These are phyloP conservation scores for Malacosoma neustria DNA, from an alignment of 2,888 invertebrate species.

Conservation along the genomic window DNA sequence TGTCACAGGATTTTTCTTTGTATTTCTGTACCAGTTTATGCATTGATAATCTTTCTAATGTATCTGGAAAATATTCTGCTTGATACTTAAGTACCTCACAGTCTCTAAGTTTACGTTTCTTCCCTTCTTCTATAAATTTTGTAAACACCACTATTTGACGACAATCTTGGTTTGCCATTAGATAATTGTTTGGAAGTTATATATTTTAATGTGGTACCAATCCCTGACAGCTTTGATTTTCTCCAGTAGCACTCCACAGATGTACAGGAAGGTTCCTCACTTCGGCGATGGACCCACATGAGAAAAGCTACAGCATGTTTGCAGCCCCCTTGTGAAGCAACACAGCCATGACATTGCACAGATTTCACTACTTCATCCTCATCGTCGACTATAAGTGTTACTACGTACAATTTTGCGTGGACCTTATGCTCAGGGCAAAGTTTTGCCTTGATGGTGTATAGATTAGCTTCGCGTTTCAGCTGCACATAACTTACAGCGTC, in stretches of 20 bases:
- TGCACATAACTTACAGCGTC: constrained; percentile 22
- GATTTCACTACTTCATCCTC: constrained; percentile 10
- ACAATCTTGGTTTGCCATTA: background rate
- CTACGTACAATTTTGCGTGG: constrained; percentile 15
- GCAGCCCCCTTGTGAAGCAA: constrained; percentile 21
- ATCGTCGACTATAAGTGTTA: constrained; percentile 21
- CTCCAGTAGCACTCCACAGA: constrained; percentile 22
- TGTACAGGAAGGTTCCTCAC: constrained; percentile 27
- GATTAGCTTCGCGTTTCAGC: constrained; percentile 13
- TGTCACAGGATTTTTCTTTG: background rate
- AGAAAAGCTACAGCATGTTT: constrained; percentile 27
- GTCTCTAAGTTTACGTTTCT: background rate
- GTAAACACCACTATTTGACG: background rate
- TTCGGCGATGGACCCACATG: constrained; percentile 27
- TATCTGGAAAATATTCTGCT: background rate
- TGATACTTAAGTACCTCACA: background rate
- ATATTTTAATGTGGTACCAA: constrained; percentile 22
- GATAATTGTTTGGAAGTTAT: constrained; percentile 23
- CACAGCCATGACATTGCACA: constrained; percentile 21
- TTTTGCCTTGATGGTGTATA: constrained; percentile 19
- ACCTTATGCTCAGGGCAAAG: constrained; percentile 27
- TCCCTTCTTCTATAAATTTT: background rate
- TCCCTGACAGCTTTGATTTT: constrained; percentile 22
- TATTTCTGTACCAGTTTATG: background rate
- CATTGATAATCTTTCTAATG: background rate